These are phyloP conservation scores for Pseudoatta argentina DNA, from an alignment of 1,140 invertebrate species.

Conservation along the genomic window DNA sequence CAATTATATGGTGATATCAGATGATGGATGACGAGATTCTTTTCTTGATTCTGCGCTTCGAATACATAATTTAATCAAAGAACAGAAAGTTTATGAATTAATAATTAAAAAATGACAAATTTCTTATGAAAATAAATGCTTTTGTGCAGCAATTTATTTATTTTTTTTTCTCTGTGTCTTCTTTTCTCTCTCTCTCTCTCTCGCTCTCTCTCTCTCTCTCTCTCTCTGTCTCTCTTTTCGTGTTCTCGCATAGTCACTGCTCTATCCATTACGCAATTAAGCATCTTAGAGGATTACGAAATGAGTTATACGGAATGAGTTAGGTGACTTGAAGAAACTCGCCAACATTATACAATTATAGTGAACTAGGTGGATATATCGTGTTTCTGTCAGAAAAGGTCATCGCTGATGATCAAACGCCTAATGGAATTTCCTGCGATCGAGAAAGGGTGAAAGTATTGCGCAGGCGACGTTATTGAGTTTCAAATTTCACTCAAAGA, in stretches of 20 bases:
- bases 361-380: background rate
- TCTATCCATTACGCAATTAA: conserved; percentile 30
- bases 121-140: background rate
- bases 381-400: background rate
- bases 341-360: background rate
- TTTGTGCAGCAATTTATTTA: background rate
- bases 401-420: background rate
- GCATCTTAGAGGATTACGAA: background rate
- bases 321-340: conserved; percentile 14
- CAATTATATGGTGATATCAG: background rate
- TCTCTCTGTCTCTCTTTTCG: background rate
- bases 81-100: background rate
- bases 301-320: background rate
- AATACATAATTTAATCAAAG: background rate
- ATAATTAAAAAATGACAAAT: background rate
- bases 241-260: background rate
- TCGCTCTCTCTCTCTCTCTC: background rate
- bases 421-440: conserved; percentile 23
- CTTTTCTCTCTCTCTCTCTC: background rate
- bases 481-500: conserved; percentile 31
- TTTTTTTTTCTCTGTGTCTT: background rate
- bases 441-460: conserved; percentile 10
- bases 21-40: background rate
- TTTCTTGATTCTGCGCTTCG: background rate
- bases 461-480: background rate